Base-by-base conservation (phyloP, 2,113 vertebrate species). In the Hippolais icterina region DNA sequence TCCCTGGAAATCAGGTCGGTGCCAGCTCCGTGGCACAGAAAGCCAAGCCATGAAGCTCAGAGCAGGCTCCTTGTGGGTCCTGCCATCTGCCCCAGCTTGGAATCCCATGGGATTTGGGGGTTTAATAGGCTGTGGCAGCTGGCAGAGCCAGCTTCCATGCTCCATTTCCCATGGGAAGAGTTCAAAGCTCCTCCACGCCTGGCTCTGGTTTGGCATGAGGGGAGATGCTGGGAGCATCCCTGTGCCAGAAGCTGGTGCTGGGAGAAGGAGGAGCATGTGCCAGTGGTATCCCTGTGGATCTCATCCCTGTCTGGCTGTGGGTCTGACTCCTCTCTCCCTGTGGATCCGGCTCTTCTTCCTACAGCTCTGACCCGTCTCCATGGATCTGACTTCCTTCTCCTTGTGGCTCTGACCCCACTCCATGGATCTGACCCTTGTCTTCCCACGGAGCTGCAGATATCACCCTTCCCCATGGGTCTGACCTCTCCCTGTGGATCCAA, bases 311-410 rank as follows among this genome's bases (percentile, higher is more conserved):
- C 42, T 31, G n/a, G 35, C 49, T 20, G 22, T 12, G 35, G 35
- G 7, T 56, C 56, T 2, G 0, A 2, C 19, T 70, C 41, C n/a
- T 47, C 24, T n/a, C 16, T 47, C 24, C 10, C 28, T 19, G 19
- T 31, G 49, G 16, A 54, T 79, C 35, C 42, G 49, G 6, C 35
- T 56, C 47, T n/a, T 46, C 64, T 46, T 57, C 35, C 64, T 46
- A 19, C 3, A 9, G 25, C 4, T 50, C 52, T 52, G 25, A 59
- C 17, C 31, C 10, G 1, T 18, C 59, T n/a, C 19, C 42, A 12
- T 18, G 33, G 27, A 14, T 31, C 49, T 23, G 49, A 37, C 27
- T 14, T 15, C 20, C 11, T 49, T 25, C 16, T 61, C 16, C 56
- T 39, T 21, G 11, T n/a, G 54, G 20, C 10, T 82, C 19, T 35